These are phyloP conservation scores for Cosmia trapezina DNA, from an alignment of 2,888 invertebrate species.

Conservation along the genomic window DNA sequence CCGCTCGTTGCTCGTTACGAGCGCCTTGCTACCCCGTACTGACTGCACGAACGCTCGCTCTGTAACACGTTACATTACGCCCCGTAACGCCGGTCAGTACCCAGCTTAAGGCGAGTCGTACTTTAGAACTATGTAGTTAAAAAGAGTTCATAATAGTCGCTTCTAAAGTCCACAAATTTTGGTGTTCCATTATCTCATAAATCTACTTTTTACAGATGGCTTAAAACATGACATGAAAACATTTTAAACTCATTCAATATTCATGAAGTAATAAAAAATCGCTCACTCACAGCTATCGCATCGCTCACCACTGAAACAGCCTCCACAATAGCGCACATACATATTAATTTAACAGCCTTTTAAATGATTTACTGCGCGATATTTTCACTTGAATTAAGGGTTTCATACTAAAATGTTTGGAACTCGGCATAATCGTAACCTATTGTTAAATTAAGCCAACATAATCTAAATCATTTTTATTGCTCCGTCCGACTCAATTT, in stretches of 20 bases:
- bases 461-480: constrained; percentile 70
- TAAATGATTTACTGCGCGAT: constrained; percentile 75
- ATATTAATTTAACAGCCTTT: constrained; percentile 77
- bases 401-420: constrained; percentile 61
- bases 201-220: constrained; percentile 13
- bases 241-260: constrained; percentile 50
- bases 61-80: too few species aligned
- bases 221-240: constrained; percentile 37
- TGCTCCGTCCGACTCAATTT: constrained; percentile 64
- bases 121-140: not conserved
- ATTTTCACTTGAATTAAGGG: constrained; percentile 74
- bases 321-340: constrained; percentile 69
- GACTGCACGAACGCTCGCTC: too few species aligned
- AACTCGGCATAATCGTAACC: constrained; percentile 63
- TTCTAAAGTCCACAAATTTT: not conserved
- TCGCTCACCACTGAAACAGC: constrained; percentile 53
- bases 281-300: constrained; percentile 45
- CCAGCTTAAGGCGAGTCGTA: too few species aligned
- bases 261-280: constrained; percentile 47
- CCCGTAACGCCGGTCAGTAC: too few species aligned
- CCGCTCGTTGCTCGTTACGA: too few species aligned
- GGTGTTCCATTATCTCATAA: constrained; percentile 8
- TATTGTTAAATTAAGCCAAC: constrained; percentile 70
- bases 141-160: not conserved
- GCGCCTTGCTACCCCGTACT: too few species aligned